A percentile compares a stretch with the other conserved stretches of the same genome.
These are phyloP conservation scores for Rhinoraja longicauda DNA, from an alignment of 2,797 vertebrate species.

Conservation along the genomic window DNA sequence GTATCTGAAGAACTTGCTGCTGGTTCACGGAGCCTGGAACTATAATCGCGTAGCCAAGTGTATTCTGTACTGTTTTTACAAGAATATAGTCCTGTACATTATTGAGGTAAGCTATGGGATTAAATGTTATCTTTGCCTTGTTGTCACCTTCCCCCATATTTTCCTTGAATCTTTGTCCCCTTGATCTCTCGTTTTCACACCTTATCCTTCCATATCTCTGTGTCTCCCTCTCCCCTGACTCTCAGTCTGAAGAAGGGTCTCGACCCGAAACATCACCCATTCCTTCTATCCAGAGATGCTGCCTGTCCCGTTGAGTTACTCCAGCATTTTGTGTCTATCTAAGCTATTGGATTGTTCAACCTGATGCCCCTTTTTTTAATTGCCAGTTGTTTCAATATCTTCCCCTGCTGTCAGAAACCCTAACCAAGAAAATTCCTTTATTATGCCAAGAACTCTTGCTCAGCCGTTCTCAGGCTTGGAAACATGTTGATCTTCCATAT, in stretches of 20 bases:
- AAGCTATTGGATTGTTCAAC: constrained; percentile 43
- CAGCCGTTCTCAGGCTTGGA: background rate
- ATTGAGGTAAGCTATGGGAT: constrained; percentile 66
- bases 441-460: background rate
- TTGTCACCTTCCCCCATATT: no score
- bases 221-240: no score
- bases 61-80: constrained; percentile 93
- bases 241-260: no score
- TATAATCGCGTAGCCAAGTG: constrained; percentile 89
- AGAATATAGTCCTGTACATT: constrained; percentile 91
- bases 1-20: constrained; percentile 81
- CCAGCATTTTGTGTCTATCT: constrained; percentile 41
- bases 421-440: background rate
- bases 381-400: background rate
- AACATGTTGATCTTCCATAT: background rate
- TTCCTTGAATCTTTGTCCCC: no score
- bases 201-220: no score
- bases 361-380: background rate
- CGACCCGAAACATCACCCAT: no score
- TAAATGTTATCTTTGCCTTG: no score
- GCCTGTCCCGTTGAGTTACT: no score
- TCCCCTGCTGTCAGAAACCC: background rate
- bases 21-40: constrained; percentile 91
- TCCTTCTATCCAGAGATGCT: no score
- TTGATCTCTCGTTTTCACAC: no score